A percentile compares a stretch with the other conserved stretches of the same genome.
Evolutionary conservation across 2,797 vertebrate genomes (phyloP).

Genomic region (Schizopygopsis malacanthus): DNA sequence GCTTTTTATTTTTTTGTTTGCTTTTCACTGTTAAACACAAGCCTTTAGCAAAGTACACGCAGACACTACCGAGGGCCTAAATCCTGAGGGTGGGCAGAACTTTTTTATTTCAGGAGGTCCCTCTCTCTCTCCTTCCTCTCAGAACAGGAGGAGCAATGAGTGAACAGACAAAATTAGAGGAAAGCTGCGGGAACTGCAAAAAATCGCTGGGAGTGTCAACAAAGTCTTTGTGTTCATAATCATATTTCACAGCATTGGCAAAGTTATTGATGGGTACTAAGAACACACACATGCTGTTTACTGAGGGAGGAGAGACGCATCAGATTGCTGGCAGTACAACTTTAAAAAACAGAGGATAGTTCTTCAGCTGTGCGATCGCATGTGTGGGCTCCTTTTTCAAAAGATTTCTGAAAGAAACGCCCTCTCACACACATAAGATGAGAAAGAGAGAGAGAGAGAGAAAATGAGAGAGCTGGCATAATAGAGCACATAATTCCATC

Average conservation of each 20-base stretch:
- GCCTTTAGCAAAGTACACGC: neutral
- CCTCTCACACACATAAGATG: neutral
- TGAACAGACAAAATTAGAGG: conserved; percentile 32
- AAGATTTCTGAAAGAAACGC: conserved; percentile 7
- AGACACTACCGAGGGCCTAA: conserved; percentile 26
- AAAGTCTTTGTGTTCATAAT: conserved; percentile 29
- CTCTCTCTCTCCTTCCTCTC: conserved; percentile 32
- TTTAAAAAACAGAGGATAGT: conserved; percentile 34
- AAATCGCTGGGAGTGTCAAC: conserved; percentile 35
- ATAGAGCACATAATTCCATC: conserved; percentile 53
- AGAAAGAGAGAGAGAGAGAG: neutral
- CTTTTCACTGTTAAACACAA: neutral
- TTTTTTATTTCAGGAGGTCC: conserved; percentile 54
- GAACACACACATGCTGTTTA: conserved; percentile 47
- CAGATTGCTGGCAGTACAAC: conserved; percentile 28
- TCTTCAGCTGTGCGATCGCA: neutral
- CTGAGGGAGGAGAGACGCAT: conserved; percentile 31
- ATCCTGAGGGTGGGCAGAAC: conserved; percentile 20
- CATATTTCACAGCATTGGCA: conserved; percentile 47
- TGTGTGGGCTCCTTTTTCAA: conserved; percentile 43
- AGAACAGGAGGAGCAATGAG: conserved; percentile 20
- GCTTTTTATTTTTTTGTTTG: neutral
- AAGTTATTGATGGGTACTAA: conserved; percentile 44
- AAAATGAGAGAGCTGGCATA: conserved; percentile 20
- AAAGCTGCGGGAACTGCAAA: conserved; percentile 42